These are phyloP conservation scores for Typhlomys cinereus DNA, from an alignment of 2,113 vertebrate genomes.

Conservation along the genomic window DNA sequence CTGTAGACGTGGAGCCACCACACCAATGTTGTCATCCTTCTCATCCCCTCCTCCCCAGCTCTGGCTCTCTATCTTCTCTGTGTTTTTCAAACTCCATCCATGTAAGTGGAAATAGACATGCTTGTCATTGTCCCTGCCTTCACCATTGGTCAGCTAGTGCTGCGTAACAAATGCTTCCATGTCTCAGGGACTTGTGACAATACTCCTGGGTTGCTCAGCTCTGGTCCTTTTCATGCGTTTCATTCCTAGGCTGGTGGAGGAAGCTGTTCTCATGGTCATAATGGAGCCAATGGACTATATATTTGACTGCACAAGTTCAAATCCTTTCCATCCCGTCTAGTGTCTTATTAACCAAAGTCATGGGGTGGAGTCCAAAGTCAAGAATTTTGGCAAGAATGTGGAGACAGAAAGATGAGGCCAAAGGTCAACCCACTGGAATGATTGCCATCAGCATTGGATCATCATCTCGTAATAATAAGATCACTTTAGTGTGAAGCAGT, in stretches of 20 bases:
- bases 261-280: background rate
- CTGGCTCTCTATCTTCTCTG: background rate
- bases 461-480: background rate
- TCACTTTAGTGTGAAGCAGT: no score
- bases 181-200: background rate
- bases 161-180: background rate
- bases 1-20: background rate
- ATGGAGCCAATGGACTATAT: background rate
- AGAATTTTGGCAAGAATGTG: background rate
- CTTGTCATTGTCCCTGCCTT: background rate
- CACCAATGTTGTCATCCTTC: background rate
- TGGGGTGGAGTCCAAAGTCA: background rate
- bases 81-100: background rate
- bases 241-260: background rate
- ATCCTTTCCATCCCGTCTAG: background rate
- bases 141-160: background rate
- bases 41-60: no score
- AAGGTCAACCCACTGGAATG: background rate
- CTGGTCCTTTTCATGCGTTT: background rate
- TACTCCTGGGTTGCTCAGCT: background rate
- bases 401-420: background rate
- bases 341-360: background rate
- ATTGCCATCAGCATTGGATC: no score
- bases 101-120: background rate
- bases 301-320: background rate